Evolutionary conservation across 2,888 invertebrate genomes (phyloP).

Genomic region (Folsomia manolachei): DNA sequence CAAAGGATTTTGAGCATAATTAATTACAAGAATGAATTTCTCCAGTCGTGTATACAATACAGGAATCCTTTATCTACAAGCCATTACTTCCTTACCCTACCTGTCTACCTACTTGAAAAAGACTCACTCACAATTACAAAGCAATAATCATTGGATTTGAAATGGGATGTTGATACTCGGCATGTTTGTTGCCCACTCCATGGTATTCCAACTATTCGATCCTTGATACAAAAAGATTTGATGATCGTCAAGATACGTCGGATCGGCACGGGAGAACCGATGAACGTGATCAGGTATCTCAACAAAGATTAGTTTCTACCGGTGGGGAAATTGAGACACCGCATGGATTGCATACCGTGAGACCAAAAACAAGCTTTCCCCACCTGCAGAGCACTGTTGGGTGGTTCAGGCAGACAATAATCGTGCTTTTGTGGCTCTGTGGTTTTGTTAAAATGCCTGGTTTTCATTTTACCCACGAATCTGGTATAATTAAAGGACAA

Average conservation of each 20-base stretch:
- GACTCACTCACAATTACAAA: neutral
- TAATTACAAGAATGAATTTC: constrained; percentile 18
- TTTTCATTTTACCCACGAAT: no score
- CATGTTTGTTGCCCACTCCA: neutral
- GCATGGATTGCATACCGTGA: no score
- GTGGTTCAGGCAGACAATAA: neutral
- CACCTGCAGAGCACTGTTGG: neutral
- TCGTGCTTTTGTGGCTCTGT: no score
- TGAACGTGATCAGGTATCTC: constrained; percentile 17
- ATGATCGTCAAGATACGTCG: neutral
- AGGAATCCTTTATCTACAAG: neutral
- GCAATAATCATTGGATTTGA: constrained; percentile 1
- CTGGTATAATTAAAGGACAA: neutral
- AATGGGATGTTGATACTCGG: neutral
- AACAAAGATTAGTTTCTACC: neutral
- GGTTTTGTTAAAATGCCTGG: no score
- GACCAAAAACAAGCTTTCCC: neutral
- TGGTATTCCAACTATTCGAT: constrained; percentile 6
- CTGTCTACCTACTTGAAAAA: neutral
- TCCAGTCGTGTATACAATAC: neutral
- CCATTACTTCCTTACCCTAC: neutral
- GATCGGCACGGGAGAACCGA: no score
- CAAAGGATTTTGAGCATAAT: constrained; percentile 14
- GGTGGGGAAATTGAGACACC: neutral
- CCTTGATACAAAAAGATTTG: constrained; percentile 10